Base-by-base conservation (phyloP, 2,113 vertebrate genomes). In the Thalassoma bifasciatum region DNA sequence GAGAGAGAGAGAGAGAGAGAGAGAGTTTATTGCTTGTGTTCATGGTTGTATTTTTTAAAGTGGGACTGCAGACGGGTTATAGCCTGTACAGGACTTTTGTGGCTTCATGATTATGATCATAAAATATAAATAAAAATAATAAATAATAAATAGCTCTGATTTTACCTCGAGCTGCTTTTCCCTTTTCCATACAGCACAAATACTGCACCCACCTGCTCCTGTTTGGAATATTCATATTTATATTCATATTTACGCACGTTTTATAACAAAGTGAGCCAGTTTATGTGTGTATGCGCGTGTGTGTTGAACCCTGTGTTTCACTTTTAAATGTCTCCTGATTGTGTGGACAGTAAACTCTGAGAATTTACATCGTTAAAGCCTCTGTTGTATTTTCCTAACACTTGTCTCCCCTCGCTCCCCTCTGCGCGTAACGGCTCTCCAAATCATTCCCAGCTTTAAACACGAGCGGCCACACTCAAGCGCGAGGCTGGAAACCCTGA, bases 31-130 rank as follows among this genome's bases (percentile, higher is more conserved):
- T 59, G 59, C 76, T 61, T 56, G 17, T 78, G 73, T 75, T 78
- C 34, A 66, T n/a, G 54, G 64, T 64, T 62, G 65, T 88, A 62
- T 88, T 68, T 73, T 52, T 68, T 51, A 61, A 85, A 72, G 64
- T 58, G 66, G 36, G 44, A 0, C 60, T 53, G 64, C 72, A 83
- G 53, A 63, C 51, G 58, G 52, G n/a, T 72, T 72, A 60, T 62
- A 57, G 50, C 57, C 49, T 65, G 52, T 58, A 54, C 54, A 64
- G 61, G 72, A 85, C 71, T 62, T 80, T 61, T 73, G 73, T 73
- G 56, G 60, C 66, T 72, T 63, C 44, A 72, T 78, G 75, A 67
- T 75, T 77, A 49, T 57, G 50, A 63, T 46, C 71, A 52, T 83
- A 79, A 74, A 64, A 67, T 54, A 64, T 7, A 69, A 53, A 64